Conservation (phyloP, 2,113 vertebrate species). For the Peromyscus californicus region DNA sequence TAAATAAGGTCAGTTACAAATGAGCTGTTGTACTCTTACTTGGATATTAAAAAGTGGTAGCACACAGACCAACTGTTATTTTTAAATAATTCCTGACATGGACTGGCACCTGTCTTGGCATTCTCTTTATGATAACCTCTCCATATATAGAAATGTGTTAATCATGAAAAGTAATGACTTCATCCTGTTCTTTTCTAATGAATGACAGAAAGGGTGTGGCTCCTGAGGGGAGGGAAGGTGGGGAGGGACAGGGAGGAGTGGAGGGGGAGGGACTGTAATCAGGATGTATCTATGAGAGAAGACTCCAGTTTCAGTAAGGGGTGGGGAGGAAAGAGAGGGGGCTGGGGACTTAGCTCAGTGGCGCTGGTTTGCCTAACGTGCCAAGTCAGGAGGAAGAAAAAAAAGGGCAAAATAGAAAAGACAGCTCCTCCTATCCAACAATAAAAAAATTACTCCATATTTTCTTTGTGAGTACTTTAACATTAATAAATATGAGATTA, state of each 20-base stretch:
- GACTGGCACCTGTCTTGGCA: background rate
- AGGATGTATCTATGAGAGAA: background rate
- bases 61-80: background rate
- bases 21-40: background rate
- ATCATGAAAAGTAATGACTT: background rate
- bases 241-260: background rate
- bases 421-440: background rate
- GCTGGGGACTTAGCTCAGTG: background rate
- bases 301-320: background rate
- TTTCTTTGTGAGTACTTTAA: conserved; percentile 36
- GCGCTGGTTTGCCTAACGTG: too few species aligned
- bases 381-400: background rate
- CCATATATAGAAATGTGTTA: background rate
- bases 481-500: background rate
- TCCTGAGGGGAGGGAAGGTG: background rate
- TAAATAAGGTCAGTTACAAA: conserved; percentile 37
- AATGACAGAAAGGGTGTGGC: background rate
- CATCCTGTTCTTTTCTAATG: background rate
- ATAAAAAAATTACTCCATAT: background rate
- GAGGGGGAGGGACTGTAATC: background rate
- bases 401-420: background rate
- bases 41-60: background rate
- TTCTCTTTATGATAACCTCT: background rate
- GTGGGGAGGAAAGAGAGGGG: background rate
- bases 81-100: conserved; percentile 31